Percentiles rank a stretch among this genome's conserved stretches.
phyloP scores from a whole-genome alignment of 2,113 vertebrate species.

The Perccottus glenii region DNA sequence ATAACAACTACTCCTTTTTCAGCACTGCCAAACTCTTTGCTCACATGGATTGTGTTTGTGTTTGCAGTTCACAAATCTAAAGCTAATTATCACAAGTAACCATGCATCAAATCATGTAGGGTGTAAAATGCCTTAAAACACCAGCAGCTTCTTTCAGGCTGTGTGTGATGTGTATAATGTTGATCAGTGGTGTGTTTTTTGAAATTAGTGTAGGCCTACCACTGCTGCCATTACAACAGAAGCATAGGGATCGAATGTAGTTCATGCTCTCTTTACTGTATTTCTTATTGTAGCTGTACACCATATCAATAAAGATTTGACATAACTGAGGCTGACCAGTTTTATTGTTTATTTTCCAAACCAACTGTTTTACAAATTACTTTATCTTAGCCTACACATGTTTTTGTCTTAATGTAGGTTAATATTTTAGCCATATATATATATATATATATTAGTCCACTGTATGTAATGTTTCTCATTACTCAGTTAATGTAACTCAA shows the following conservation, averaged over 20 bases:
- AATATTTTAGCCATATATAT: too few relatives aligned
- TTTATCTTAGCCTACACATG: too few relatives aligned
- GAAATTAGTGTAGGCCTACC: slow-evolving; percentile 50
- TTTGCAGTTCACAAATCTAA: slow-evolving; percentile 20
- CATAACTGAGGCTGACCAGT: slow-evolving; percentile 47
- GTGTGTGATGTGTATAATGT: slow-evolving; percentile 66
- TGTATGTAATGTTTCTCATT: too few relatives aligned
- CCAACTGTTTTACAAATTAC: too few relatives aligned
- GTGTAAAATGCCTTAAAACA: slow-evolving; percentile 84
- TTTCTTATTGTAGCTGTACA: slow-evolving; percentile 68
- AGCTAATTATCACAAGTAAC: slow-evolving; percentile 49
- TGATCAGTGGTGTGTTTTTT: slow-evolving; percentile 61
- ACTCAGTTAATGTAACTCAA: too few relatives aligned
- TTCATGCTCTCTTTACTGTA: slow-evolving; percentile 68
- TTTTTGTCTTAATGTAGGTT: too few relatives aligned
- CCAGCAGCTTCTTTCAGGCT: slow-evolving; percentile 75
- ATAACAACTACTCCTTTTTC: slow-evolving; percentile 26
- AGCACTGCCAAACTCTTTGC: slow-evolving; percentile 73
- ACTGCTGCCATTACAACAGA: slow-evolving; percentile 53
- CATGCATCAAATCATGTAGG: slow-evolving; percentile 66
- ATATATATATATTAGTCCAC: too few relatives aligned
- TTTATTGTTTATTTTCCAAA: slow-evolving; percentile 8
- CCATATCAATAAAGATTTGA: slow-evolving; percentile 80
- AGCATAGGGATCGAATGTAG: slow-evolving; percentile 77
- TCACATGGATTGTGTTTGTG: slow-evolving; percentile 46